Conservation (phyloP, 2,888 invertebrate species). For the Sphaerophoria rueppellii region DNA sequence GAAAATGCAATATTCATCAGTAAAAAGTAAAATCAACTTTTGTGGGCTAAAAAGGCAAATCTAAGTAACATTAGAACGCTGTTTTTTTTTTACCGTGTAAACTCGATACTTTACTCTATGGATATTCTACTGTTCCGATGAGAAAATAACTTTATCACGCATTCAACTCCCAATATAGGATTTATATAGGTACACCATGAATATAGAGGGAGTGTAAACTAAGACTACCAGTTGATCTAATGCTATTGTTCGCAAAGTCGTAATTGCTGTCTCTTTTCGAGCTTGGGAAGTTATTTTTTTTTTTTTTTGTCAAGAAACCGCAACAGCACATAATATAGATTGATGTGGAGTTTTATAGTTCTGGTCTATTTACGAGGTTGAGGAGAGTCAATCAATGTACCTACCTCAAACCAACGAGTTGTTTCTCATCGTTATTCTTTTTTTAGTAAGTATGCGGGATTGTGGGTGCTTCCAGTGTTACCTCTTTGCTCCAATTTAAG, state of each 20-base stretch:
- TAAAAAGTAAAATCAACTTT: no score
- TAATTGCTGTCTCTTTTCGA: constrained; percentile 66
- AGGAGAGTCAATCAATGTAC: constrained; percentile 59
- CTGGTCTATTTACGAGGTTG: constrained; percentile 66
- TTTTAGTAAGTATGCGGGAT: constrained; percentile 3
- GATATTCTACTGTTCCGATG: constrained; percentile 65
- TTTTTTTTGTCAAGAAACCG: constrained; percentile 35
- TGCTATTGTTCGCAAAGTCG: constrained; percentile 67
- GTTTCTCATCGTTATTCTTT: constrained; percentile 56
- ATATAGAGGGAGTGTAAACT: constrained; percentile 53
- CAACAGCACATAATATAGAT: constrained; percentile 20
- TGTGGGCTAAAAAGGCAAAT: no score
- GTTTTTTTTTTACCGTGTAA: not conserved
- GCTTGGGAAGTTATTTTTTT: constrained; percentile 33
- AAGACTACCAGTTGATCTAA: constrained; percentile 68
- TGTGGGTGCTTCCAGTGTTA: no score
- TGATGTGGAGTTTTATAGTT: constrained; percentile 58
- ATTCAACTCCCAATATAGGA: constrained; percentile 52
- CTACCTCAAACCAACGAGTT: constrained; percentile 43
- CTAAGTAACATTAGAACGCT: not conserved
- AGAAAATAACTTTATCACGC: constrained; percentile 68
- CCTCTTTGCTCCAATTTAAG: no score
- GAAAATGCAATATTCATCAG: no score
- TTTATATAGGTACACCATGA: constrained; percentile 18
- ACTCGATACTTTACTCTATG: constrained; percentile 4